Percentiles rank a stretch among this genome's conserved stretches.
phyloP scores from a whole-genome alignment of 2,797 vertebrate species.

The Lerista edwardsae region DNA sequence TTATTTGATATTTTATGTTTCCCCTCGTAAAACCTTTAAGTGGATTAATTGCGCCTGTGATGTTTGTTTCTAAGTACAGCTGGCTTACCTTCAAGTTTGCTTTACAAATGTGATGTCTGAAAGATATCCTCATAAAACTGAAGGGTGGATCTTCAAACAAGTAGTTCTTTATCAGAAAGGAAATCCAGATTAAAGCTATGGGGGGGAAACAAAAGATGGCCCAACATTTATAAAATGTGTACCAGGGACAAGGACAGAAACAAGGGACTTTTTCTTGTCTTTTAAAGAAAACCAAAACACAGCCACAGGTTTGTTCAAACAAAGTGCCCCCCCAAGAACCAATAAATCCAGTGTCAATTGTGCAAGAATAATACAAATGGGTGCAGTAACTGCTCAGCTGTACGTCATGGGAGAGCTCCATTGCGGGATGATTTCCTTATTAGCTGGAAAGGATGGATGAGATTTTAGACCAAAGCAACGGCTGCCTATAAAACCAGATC shows the following conservation, averaged over 20 bases:
- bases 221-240: constrained; percentile 22
- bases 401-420: constrained; percentile 57
- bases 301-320: constrained; percentile 29
- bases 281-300: neutral
- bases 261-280: constrained; percentile 30
- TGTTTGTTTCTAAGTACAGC: constrained; percentile 83
- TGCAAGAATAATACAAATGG: constrained; percentile 47
- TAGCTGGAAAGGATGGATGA: constrained; percentile 70
- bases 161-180: constrained; percentile 68
- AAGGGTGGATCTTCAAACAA: constrained; percentile 70
- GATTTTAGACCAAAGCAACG: constrained; percentile 68
- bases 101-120: constrained; percentile 77
- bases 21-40: constrained; percentile 83
- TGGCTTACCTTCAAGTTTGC: constrained; percentile 80
- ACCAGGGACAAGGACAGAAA: neutral
- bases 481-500: constrained; percentile 73
- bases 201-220: constrained; percentile 35
- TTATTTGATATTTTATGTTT: constrained; percentile 87
- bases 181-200: constrained; percentile 64
- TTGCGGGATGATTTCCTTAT: constrained; percentile 67
- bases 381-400: constrained; percentile 35
- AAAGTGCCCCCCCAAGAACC: constrained; percentile 37
- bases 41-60: constrained; percentile 82
- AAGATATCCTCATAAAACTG: constrained; percentile 75
- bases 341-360: constrained; percentile 40